phyloP scores from a whole-genome alignment of 1,140 invertebrate genomes.

The Drosophila burlai region DNA sequence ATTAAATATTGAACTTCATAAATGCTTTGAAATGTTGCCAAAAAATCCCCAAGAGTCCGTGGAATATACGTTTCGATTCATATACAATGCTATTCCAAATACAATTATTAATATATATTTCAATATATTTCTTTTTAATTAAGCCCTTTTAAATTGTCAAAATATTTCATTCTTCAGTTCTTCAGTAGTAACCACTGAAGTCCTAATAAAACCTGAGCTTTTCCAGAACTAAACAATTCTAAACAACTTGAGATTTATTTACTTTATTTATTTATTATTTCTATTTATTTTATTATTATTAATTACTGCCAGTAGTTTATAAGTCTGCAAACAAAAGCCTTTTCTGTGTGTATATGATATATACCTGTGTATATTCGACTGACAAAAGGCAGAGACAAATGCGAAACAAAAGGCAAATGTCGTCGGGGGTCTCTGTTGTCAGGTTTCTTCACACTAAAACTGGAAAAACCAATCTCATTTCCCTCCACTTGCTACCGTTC shows the following conservation, averaged over 20 bases:
- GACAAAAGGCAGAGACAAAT: slow-evolving; percentile 56
- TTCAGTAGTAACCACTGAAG: not conserved
- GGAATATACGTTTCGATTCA: too few relatives aligned
- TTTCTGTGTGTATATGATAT: not conserved
- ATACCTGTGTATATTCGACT: slow-evolving; percentile 34
- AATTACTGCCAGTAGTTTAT: not conserved
- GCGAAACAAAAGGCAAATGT: slow-evolving; percentile 55
- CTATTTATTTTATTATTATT: too few relatives aligned
- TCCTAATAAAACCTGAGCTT: too few relatives aligned
- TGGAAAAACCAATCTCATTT: slow-evolving; percentile 26
- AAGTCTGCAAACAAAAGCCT: not conserved
- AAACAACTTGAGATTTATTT: not conserved
- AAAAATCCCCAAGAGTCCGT: not conserved
- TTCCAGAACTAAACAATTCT: not conserved
- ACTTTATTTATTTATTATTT: not conserved
- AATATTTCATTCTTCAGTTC: too few relatives aligned
- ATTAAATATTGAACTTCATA: not conserved
- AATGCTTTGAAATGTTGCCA: too few relatives aligned
- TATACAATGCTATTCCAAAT: too few relatives aligned
- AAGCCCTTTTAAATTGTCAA: too few relatives aligned
- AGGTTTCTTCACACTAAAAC: slow-evolving; percentile 17
- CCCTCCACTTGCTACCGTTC: slow-evolving; percentile 36
- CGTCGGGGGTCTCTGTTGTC: slow-evolving; percentile 11
- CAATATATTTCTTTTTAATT: too few relatives aligned
- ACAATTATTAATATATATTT: too few relatives aligned